Evolutionary conservation across 92 coral and sea anemone genomes (phyloP), one percentile per base, ranked within the genome.

Genomic region (Anthopleura xanthogrammica): DNA sequence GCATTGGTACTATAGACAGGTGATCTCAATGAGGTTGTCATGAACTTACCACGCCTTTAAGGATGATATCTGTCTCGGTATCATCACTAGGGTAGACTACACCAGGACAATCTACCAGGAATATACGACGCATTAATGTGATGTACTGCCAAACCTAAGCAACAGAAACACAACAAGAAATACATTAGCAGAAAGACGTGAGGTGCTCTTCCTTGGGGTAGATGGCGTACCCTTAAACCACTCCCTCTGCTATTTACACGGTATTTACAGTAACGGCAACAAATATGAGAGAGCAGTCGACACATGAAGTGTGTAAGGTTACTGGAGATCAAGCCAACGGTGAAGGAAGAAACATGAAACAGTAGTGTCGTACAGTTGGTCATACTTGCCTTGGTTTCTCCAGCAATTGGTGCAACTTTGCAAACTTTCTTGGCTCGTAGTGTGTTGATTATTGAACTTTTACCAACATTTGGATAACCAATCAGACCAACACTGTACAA

Each of bases 401-500:
- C 99, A 29, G 99, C 99, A 52, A 97, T 94, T 8, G 99, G 99
- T 7, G 99, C 99, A 14, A 97, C 99, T 19, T 90, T 97, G 85
- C 98, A 94, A 64, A 97, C 99, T 79, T 97, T 97, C 80, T 97
- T 97, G 5, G 99, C 92, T 29, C 92, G 86, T 13, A 97, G 84
- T 0, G 99, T 94, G 88, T 97, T 97, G 73, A 97, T 97, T 43
- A 97, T 97, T 0, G 99, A 97, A 72, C 99, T 97, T 80, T 97
- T 97, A 39, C 99, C 99, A 74, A 97, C 99, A 87, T 97, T 97
- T 10, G 99, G 99, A 58, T 97, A 97, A 48, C 99, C 99, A 66
- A 97, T 97, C 55, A 95, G 90, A 50, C 99, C 99, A 80, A 97
- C 98, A 82, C 99, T 97, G 74, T 50, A 77, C 75, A 66, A 77